Evolutionary conservation across 2,113 vertebrate genomes (phyloP).

Genomic region (Trogon melanurus): DNA sequence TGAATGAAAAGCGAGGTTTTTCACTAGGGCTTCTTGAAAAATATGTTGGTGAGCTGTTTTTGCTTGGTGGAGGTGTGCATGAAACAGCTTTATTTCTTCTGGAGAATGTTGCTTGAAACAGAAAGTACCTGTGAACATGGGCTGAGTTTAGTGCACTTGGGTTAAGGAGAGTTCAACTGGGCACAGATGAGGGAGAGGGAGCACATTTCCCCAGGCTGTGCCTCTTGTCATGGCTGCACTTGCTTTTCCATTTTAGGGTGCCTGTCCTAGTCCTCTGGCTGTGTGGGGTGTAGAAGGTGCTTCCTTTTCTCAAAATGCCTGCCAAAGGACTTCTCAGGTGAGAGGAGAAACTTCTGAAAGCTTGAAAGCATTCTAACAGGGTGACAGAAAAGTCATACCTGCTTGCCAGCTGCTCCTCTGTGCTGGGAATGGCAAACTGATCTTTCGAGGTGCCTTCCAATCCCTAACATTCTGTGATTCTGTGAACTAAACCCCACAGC

Average conservation of each 20-base stretch:
- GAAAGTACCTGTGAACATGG: neutral
- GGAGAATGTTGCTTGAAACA: neutral
- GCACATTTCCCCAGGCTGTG: accelerated
- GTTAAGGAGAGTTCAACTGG: neutral
- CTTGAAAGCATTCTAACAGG: neutral
- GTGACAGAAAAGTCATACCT: neutral
- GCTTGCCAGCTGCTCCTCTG: neutral
- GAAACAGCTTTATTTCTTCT: neutral
- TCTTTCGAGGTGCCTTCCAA: too few species aligned
- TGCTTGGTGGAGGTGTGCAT: neutral
- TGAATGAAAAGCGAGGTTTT: neutral
- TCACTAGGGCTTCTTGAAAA: neutral
- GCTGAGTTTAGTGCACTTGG: neutral
- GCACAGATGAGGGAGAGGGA: neutral
- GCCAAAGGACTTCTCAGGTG: neutral
- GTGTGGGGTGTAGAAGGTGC: neutral
- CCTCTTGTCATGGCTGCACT: neutral
- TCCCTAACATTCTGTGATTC: too few species aligned
- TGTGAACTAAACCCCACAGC: neutral
- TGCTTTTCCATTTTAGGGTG: neutral
- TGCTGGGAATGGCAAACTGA: neutral
- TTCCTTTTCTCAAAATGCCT: neutral
- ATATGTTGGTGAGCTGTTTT: neutral
- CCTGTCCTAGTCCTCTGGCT: neutral
- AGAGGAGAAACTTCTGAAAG: neutral